phyloP scores from a whole-genome alignment of 2,797 vertebrate genomes.

The Dallia pectoralis region DNA sequence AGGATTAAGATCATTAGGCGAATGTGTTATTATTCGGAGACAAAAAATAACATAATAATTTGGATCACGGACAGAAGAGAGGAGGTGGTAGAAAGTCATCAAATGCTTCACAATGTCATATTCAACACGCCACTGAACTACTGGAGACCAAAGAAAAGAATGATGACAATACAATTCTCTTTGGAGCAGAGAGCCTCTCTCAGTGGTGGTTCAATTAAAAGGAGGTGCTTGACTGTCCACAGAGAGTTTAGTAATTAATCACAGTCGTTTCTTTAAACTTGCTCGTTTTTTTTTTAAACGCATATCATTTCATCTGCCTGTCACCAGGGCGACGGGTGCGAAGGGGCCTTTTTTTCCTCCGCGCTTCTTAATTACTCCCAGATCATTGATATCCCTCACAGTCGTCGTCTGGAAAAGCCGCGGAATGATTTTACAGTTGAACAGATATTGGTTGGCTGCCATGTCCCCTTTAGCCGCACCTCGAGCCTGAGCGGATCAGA shows the following conservation, averaged over 20 bases:
- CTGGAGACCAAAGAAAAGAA: not conserved
- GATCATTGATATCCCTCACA: conserved; percentile 68
- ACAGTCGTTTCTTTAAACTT: conserved; percentile 64
- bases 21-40: conserved; percentile 44
- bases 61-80: conserved; percentile 61
- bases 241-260: conserved; percentile 74
- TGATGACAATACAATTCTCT: not conserved
- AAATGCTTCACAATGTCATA: not conserved
- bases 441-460: conserved; percentile 65
- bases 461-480: conserved; percentile 61
- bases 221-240: conserved; percentile 48
- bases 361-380: conserved; percentile 75
- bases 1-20: conserved; percentile 35
- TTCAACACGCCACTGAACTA: not conserved
- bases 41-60: conserved; percentile 66
- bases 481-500: conserved; percentile 36
- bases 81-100: conserved; percentile 59
- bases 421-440: conserved; percentile 78
- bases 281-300: conserved; percentile 63
- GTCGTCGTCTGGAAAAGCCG: conserved; percentile 66
- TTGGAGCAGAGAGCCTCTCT: not conserved
- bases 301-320: conserved; percentile 65
- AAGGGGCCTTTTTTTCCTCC: conserved; percentile 47
- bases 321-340: conserved; percentile 53
- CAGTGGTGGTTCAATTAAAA: conserved; percentile 50